Base-by-base conservation (phyloP, 1,140 invertebrate species). In the Musca domestica region DNA sequence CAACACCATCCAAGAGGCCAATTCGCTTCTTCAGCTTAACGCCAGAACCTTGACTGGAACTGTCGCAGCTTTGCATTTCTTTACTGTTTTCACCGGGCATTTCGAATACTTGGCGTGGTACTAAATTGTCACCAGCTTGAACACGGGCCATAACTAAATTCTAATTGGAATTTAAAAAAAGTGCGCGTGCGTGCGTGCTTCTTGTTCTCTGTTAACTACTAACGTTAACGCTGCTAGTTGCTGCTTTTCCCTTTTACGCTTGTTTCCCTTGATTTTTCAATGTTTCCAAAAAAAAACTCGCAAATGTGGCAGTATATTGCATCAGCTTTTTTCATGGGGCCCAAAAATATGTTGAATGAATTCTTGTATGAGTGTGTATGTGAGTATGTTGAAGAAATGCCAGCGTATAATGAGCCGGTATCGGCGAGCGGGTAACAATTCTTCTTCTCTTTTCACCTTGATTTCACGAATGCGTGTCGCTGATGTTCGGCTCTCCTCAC, bases 1-100 rank as follows among this genome's bases (percentile, higher is more conserved):
- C 91, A 14, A 95, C 91, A 22, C 95, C 95, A 83, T 98, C 94
- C 49, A 95, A 75, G 27, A 98, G 83, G 0, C 93, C 91, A 27
- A 98, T 86, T 81, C 95, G 90, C 72, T 95, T 94, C 82, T 94
- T 93, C 78, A 96, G 83, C 72, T 89, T 87, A 7, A 93, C 83
- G 19, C 86, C 86, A 1, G 78, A 80, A 1, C 75, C 76, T 46
- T 77, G 72, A 22, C 78, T 80, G 69, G 73, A 78, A 25, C 68
- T 75, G 14, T 78, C 78, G 10, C 74, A 71, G 72, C 69, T 65
- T 65, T 74, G 72, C 7, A 22, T 25, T 15, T 64, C 27, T 12
- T 22, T 27, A 7, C 15, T 23, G 15, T 51, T 23, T 9, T 64
- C 64, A n/a, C 72, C 56, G 22, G 73, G 72, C 51, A 73, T 73